phyloP scores from a whole-genome alignment of 2,797 vertebrate genomes.

The Falco columbarius region DNA sequence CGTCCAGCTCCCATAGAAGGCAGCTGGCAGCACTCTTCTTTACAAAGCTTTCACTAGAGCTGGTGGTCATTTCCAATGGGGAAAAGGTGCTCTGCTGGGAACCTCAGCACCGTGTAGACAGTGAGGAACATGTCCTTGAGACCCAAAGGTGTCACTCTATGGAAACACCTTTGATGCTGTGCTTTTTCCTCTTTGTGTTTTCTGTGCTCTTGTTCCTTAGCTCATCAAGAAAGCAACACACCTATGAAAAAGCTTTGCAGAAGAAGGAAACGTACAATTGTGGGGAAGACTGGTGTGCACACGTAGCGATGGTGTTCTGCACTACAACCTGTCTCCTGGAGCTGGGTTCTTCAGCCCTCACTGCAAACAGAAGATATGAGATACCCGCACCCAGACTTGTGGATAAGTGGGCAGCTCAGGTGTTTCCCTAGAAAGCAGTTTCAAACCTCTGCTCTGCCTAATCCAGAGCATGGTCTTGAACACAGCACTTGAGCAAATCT shows the following conservation, averaged over 20 bases:
- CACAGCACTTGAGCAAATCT: not conserved
- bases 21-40: not conserved
- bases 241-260: not conserved
- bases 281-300: not conserved
- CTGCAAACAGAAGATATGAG: not conserved
- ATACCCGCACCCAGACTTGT: accelerated
- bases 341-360: not conserved
- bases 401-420: not conserved
- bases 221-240: not conserved
- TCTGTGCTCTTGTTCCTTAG: not conserved
- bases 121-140: not conserved
- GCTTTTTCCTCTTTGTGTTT: not conserved
- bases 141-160: not conserved
- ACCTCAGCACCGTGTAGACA: not conserved
- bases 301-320: not conserved
- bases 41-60: not conserved
- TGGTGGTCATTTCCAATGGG: not conserved
- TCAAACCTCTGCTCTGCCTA: not conserved
- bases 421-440: not conserved
- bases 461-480: not conserved
- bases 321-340: not conserved
- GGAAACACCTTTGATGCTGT: not conserved
- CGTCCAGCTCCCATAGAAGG: not conserved
- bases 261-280: not conserved
- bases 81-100: not conserved